Base-by-base conservation (phyloP, 2,888 invertebrate genomes). In the Eupelmus urozonus region DNA sequence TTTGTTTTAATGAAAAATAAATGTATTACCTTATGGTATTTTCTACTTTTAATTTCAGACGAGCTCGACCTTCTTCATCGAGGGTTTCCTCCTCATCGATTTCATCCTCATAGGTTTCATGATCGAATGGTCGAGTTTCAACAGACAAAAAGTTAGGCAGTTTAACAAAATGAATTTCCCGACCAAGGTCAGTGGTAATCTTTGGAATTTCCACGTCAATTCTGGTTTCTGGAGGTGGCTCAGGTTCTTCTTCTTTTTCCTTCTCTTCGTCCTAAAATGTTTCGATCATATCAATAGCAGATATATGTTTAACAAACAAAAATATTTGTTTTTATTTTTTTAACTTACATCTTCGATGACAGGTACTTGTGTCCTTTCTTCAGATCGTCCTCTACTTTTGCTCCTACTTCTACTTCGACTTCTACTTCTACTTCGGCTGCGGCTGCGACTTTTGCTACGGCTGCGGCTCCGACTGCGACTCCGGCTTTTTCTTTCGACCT, bases 91-190 rank as follows among this genome's bases (percentile, higher is more conserved):
- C 98, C 85, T 99, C 99, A 87, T 99, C 99, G 82, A 98, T 97
- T 91, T 99, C 99, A 90, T 99, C 98, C 89, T 99, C 99, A 88
- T 99, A 99, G 0, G 97, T 96, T 80, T 94, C 95, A 0, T 95
- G 94, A 88, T 99, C 98, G 87, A 98, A 99, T 0, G 99, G 99
- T 81, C 98, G 92, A 0, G 98, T 98, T 90, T 99, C 99, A 53
- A 99, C 98, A 0, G 98, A 98, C 86, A 99, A 93, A 90, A 99
- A 99, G 90, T 99, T 99, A 1, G 99, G 99, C 77, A 99, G 90
- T 88, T 99, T 98, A 0, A 99, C 97, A 85, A 98, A 98, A 89
- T 98, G 97, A 85, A 98, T 93, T 86, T 97, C 97, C 82, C 94
- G 94, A 69, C 98, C 98, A 0, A 98, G 91, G 90, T 98, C 96